Evolutionary conservation across 1,140 invertebrate genomes (phyloP).

Genomic region (Brachionus angularis): DNA sequence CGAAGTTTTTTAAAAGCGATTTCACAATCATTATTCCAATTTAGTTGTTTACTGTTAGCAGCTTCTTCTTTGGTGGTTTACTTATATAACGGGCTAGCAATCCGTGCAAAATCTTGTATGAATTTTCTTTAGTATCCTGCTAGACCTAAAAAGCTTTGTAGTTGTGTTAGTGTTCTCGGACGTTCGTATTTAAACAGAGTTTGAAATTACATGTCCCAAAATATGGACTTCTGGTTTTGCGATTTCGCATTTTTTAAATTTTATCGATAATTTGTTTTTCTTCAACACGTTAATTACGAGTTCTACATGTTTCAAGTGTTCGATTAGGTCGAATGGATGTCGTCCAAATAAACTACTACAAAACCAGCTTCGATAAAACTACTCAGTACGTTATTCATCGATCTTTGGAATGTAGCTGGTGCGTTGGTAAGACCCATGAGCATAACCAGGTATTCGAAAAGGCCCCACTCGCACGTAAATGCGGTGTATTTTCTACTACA

Average conservation of each 20-base stretch:
- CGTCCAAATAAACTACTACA: constrained; percentile 19
- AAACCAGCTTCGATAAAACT: constrained; percentile 18
- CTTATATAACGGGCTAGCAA: constrained; percentile 40
- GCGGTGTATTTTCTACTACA: constrained; percentile 31
- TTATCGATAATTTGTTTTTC: background rate
- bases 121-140: constrained; percentile 45
- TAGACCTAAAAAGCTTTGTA: constrained; percentile 45
- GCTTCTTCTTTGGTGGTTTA: constrained; percentile 44
- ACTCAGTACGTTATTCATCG: constrained; percentile 53
- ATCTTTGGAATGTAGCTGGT: constrained; percentile 59
- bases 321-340: constrained; percentile 10
- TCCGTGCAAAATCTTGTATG: constrained; percentile 44
- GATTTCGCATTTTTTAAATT: constrained; percentile 15
- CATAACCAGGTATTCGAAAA: constrained; percentile 52
- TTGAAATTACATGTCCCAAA: constrained; percentile 45
- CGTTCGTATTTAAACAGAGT: constrained; percentile 39
- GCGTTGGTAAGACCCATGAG: constrained; percentile 58
- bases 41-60: constrained; percentile 35
- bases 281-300: background rate
- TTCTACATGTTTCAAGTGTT: constrained; percentile 28
- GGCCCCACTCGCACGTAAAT: constrained; percentile 46
- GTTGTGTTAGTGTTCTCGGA: constrained; percentile 44
- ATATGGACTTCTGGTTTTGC: constrained; percentile 7
- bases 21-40: constrained; percentile 35
- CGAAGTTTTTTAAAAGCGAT: constrained; percentile 45